phyloP scores from a whole-genome alignment of 1,140 invertebrate species.

The Dendrolimus punctatus region DNA sequence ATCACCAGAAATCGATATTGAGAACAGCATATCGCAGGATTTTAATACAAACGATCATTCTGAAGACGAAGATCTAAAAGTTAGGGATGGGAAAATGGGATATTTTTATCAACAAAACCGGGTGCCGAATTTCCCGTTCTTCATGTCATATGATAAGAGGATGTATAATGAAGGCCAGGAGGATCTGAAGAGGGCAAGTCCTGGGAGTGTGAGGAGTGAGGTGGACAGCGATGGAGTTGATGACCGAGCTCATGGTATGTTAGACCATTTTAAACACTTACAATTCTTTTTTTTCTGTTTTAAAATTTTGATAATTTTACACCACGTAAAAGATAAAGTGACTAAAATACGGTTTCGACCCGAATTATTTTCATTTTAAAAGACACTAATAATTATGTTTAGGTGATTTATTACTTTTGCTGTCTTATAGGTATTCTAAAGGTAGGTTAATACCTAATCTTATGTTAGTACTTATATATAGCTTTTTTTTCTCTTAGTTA shows the following conservation, averaged over 20 bases:
- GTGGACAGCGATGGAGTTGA: conserved; percentile 61
- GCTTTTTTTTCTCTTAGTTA: too few species aligned
- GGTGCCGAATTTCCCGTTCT: conserved; percentile 60
- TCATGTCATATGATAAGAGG: conserved; percentile 58
- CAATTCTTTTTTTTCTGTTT: neutral
- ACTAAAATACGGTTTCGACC: too few species aligned
- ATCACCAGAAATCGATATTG: conserved; percentile 63
- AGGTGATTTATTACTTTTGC: too few species aligned
- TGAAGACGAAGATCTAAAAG: conserved; percentile 51
- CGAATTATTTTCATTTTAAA: too few species aligned
- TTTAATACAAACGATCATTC: conserved; percentile 39
- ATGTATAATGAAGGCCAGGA: conserved; percentile 31
- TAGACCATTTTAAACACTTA: neutral
- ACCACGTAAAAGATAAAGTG: too few species aligned
- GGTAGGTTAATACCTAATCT: too few species aligned
- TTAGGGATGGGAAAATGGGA: conserved; percentile 46
- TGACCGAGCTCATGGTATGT: conserved; percentile 53
- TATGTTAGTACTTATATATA: too few species aligned
- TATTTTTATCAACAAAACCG: conserved; percentile 60
- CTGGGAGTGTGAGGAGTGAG: conserved; percentile 54
- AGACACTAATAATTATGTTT: too few species aligned
- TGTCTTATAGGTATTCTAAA: too few species aligned
- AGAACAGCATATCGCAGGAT: conserved; percentile 55
- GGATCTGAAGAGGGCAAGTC: conserved; percentile 53
- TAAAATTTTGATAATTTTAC: too few species aligned